Evolutionary conservation across 64 coral and sea anemone genomes (phyloP).

Genomic region (Trachythela sp.): DNA sequence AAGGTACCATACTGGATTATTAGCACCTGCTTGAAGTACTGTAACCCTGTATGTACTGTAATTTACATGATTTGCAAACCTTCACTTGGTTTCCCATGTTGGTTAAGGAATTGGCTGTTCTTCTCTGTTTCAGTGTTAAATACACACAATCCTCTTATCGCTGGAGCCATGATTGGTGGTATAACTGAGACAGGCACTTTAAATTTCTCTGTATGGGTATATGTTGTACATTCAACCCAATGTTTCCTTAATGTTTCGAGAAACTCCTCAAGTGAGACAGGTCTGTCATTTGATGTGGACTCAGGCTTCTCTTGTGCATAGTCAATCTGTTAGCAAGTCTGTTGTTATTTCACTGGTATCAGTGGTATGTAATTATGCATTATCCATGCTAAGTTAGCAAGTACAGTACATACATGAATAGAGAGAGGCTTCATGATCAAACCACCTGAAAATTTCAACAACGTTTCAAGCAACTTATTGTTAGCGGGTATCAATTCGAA

Average conservation of each 20-base stretch:
- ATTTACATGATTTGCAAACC: not conserved
- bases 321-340: too few relatives aligned
- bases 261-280: not conserved
- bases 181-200: not conserved
- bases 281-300: not conserved
- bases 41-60: too few relatives aligned
- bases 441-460: too few relatives aligned
- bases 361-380: too few relatives aligned
- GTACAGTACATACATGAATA: too few relatives aligned
- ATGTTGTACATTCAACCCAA: not conserved
- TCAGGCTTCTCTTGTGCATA: not conserved
- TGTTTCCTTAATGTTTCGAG: not conserved
- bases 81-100: not conserved
- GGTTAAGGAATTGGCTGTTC: not conserved
- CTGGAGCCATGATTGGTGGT: not conserved
- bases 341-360: too few relatives aligned
- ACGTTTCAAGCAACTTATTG: too few relatives aligned
- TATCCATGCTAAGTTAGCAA: too few relatives aligned
- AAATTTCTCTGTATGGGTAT: not conserved
- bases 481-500: too few relatives aligned
- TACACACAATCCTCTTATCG: not conserved
- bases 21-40: too few relatives aligned
- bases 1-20: too few relatives aligned
- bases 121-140: not conserved
- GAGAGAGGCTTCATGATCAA: too few relatives aligned